Evolutionary conservation across 2,797 vertebrate species (phyloP), one percentile per base, ranked within the genome.

Genomic region (Botia kubotai): DNA sequence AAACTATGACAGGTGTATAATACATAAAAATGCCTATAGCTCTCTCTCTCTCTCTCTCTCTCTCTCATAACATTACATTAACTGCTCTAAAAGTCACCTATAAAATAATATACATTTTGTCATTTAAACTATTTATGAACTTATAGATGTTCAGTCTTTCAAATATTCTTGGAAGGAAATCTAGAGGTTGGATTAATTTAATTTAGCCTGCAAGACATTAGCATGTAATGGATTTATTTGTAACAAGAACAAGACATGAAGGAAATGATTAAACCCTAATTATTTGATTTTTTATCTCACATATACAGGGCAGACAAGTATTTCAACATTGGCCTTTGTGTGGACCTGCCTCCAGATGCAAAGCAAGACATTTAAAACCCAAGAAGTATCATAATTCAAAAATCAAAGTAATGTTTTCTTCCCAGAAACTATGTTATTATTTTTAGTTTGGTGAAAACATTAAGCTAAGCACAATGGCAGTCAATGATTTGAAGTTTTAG

Each of bases 401-500:
- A 26, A 62, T 81, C 57, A 65, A 72, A 80, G 33, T 80, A 3
- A 72, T 76, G n/a, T 39, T 63, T 85, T 90, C 88, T 66, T 89
- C 89, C 87, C 58, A 6, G 80, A 90, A 85, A 92, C 86, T 91
- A 89, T 86, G 74, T n/a, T 55, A 86, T 88, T 91, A 92, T 92
- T 92, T 91, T 90, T 91, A 90, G 88, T 50, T 50, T 21, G 52
- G 12, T 12, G 75, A 67, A 46, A 68, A 62, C 67, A 53, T 75
- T 5, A 55, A 19, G 36, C n/a, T 58, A 46, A 63, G 26, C 63
- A 17, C 71, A 62, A 68, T 75, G 74, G 66, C 65, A 12, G 14
- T 82, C 71, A 80, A 84, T 84, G 53, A 88, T 88, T 86, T 77
- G 73, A 55, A 72, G 74, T 63, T 73, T 58, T 29, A 21, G 43